Evolutionary conservation across 2,888 invertebrate genomes (phyloP), one percentile per base, ranked within the genome.

Genomic region (Catocala sponsa): DNA sequence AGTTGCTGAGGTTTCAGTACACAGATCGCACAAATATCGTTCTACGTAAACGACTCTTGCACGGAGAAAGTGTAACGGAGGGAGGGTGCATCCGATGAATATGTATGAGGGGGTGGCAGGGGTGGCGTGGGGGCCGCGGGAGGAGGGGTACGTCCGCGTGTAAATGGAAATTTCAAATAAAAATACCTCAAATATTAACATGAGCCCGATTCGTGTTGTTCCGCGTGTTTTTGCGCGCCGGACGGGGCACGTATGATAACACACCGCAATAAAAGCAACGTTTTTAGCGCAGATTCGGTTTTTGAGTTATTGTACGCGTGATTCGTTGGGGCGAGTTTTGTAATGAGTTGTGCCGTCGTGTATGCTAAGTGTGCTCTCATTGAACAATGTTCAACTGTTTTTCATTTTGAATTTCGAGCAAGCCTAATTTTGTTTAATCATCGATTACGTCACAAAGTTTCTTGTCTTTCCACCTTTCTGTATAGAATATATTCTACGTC

Each of bases 61-160:
- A 77, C 55, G 89, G 91, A 90, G 92, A 93, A 92, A 92, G 92
- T 92, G 88, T 87, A 85, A 78, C 89, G 89, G 92, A 95, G 95
- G 95, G 71, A 70, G 79, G 84, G 77, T 95, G 95, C 95, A 95
- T 94, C 91, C 91, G 87, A 91, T 96, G 95, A 95, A 95, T 96
- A 96, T 96, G 95, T 95, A 96, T 95, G 95, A 95, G 94, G 87
- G 91, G 83, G 78, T 66, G 68, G 61, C 65, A 61, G 66, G 63
- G 67, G 66, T 62, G 56, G 64, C 63, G 76, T 72, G 62, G 65
- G 54, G 55, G 59, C 52, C 72, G 72, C 66, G 77, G 9, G 57
- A 42, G 57, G 81, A 71, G 78, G 73, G 80, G 78, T 38, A 72
- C 76, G 72, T 76, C 76, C 76, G 76, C 88, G 91, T 94, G 94